These are phyloP conservation scores for Echiichthys vipera DNA, from an alignment of 2,797 vertebrate genomes.

Conservation along the genomic window DNA sequence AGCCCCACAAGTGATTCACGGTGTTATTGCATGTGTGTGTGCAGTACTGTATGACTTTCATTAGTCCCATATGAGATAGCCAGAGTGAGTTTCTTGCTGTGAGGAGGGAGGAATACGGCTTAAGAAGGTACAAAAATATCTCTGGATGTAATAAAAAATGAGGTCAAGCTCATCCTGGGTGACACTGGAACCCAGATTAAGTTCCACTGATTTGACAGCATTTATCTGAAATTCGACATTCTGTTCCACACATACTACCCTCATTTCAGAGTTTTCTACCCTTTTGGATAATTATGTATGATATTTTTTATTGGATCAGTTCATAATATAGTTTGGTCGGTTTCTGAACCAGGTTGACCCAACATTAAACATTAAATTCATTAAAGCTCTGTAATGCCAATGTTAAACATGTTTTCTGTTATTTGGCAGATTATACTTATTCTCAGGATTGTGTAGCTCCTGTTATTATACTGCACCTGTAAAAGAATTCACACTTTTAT, in stretches of 20 bases:
- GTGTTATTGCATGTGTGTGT: slow-evolving; percentile 1
- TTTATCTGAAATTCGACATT: slow-evolving; percentile 50
- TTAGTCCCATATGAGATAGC: slow-evolving; percentile 56
- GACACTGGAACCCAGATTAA: slow-evolving; percentile 63
- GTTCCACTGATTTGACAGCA: slow-evolving; percentile 57
- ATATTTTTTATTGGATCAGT: neutral
- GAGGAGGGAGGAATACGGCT: slow-evolving; percentile 67
- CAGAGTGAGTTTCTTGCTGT: slow-evolving; percentile 61
- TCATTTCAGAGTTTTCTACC: slow-evolving; percentile 25
- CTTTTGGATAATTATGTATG: neutral
- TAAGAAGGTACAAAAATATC: slow-evolving; percentile 75
- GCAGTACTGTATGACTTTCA: slow-evolving; percentile 58
- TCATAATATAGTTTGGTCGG: neutral
- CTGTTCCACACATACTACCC: slow-evolving; percentile 1
- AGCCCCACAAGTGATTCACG: neutral
- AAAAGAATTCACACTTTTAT: neutral
- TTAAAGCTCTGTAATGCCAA: neutral
- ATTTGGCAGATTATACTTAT: neutral
- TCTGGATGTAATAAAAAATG: slow-evolving; percentile 61
- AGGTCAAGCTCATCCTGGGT: slow-evolving; percentile 67
- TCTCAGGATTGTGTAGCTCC: neutral
- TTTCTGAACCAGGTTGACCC: neutral
- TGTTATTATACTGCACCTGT: neutral
- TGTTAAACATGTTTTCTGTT: neutral
- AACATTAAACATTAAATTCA: too few relatives aligned